Conservation (phyloP, 2,797 vertebrate genomes). For the Acrossocheilus fasciatus region DNA sequence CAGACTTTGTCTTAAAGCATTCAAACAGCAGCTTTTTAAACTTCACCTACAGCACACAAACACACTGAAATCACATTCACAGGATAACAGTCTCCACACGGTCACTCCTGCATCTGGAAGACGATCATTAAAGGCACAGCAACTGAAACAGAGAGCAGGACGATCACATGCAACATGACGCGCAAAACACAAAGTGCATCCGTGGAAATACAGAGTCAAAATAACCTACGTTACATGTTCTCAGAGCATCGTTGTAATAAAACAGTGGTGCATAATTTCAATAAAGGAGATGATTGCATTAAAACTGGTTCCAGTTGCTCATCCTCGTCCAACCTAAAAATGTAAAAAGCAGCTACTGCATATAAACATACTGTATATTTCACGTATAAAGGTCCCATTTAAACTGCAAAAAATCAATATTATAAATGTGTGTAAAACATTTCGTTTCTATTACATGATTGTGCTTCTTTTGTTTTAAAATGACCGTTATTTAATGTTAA, state of each 20-base stretch:
- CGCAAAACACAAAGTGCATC: slow-evolving; percentile 21
- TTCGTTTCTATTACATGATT: neutral
- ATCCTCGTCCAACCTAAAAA: neutral
- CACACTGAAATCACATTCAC: neutral
- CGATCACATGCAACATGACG: neutral
- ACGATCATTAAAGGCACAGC: neutral
- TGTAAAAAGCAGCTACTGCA: too few relatives aligned
- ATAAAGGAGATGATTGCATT: neutral
- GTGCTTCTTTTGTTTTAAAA: neutral
- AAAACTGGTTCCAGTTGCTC: neutral
- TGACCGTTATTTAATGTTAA: too few relatives aligned
- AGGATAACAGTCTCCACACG: neutral
- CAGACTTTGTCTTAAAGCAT: neutral
- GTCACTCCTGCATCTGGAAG: neutral
- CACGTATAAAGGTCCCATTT: neutral
- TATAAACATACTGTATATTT: too few relatives aligned
- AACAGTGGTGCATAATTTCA: neutral
- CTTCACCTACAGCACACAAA: too few relatives aligned
- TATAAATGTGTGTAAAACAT: neutral
- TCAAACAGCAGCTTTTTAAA: neutral
- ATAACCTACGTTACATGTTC: neutral
- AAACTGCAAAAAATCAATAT: neutral
- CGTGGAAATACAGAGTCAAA: neutral
- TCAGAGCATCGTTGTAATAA: neutral
- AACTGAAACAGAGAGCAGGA: neutral